Base-by-base conservation (phyloP, 2,113 vertebrate species). In the Equus quagga region DNA sequence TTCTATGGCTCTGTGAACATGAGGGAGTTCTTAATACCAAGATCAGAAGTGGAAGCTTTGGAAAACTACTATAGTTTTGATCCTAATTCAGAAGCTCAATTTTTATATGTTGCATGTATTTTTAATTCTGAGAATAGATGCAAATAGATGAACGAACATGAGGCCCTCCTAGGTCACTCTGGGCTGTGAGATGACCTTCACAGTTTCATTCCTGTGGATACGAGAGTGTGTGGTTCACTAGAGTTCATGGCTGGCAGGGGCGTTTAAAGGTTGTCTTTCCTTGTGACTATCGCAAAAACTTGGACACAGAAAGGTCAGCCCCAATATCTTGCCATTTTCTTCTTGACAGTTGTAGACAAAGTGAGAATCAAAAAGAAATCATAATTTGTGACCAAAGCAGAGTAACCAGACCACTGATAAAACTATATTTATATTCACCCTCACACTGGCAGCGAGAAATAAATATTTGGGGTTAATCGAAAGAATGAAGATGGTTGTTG, bases 241-340 rank as follows among this genome's bases (percentile, higher is more conserved):
- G 67, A 76, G 54, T 62, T 87, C 26, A 13, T 17, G 23, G 19
- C 36, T 31, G 12, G 79, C 5, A 87, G 60, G 49, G 54, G 41
- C 93, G 88, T 85, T 88, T 88, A 96, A 97, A 97, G 96, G 96
- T 97, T 81, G 94, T 60, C 70, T 54, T 92, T 83, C 65, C 89
- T 92, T 87, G 67, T 81, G 91, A 89, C 88, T 84, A 58, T 7
- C 78, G 54, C 64, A 81, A 93, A 96, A 92, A 51, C 78, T 92
- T 81, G 46, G 76, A 94, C 83, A 65, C 60, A 72, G 72, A 97
- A 97, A 97, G 93, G 96, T 97, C 96, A 96, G 70, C 76, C 65
- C 64, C 84, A 58, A 69, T 90, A 88, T 83, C 95, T 93, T 97
- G 94, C 94, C 93, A 92, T 95, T 97, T 97, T 92, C 91, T 91